A percentile compares a stretch with the other conserved stretches of the same genome.
These are phyloP conservation scores for Astreopora myriophthalma DNA, from an alignment of 64 coral and sea anemone genomes.

Conservation along the genomic window DNA sequence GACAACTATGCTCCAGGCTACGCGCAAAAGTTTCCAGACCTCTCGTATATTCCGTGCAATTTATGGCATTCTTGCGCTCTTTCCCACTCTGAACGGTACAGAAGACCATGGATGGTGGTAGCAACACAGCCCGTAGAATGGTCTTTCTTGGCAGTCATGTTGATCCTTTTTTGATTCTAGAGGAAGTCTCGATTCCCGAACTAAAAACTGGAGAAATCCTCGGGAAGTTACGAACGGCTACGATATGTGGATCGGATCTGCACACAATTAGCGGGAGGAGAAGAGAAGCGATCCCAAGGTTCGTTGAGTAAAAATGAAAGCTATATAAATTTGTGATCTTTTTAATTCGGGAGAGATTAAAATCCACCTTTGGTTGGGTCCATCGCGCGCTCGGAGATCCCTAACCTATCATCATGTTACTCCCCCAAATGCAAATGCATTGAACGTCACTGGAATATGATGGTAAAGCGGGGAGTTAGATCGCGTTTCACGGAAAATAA, in stretches of 20 bases:
- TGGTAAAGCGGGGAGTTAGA: no score
- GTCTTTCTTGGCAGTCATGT: conserved; percentile 22
- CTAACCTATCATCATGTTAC: no score
- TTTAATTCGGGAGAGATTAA: background rate
- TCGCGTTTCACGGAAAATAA: no score
- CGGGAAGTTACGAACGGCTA: conserved; percentile 72
- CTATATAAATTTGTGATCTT: background rate
- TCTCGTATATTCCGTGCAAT: background rate
- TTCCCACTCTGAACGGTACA: no score
- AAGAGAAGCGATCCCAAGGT: conserved; percentile 85
- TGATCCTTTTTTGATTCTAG: conserved; percentile 58
- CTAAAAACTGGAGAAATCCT: conserved; percentile 91
- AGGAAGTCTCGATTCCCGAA: conserved; percentile 59
- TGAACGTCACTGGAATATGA: no score
- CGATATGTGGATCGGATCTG: conserved; percentile 95
- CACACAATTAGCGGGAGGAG: conserved; percentile 85
- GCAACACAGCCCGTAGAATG: background rate
- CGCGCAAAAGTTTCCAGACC: background rate
- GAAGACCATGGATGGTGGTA: background rate
- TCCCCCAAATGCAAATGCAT: no score
- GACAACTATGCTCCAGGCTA: background rate
- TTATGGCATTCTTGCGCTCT: no score
- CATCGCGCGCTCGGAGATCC: no score
- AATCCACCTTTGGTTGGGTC: no score
- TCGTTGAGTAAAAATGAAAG: background rate